A percentile compares a stretch with the other conserved stretches of the same genome.
Evolutionary conservation across 2,797 vertebrate species (phyloP).

Genomic region (Protosalanx chinensis): DNA sequence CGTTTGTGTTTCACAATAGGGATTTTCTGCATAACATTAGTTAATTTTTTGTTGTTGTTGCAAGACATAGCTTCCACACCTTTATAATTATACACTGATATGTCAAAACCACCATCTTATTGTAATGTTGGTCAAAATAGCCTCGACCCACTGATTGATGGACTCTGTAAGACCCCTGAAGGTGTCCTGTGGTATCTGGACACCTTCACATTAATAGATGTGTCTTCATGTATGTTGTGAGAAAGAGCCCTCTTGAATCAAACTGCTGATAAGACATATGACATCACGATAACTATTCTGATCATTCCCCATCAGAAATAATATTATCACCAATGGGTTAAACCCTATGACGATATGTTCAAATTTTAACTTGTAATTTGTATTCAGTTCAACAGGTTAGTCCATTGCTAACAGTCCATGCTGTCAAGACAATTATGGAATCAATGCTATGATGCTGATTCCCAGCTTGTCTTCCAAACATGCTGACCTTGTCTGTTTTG

Average conservation of each 20-base stretch:
- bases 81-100: not conserved
- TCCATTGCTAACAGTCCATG: no score
- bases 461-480: not conserved
- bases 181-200: no score
- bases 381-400: not conserved
- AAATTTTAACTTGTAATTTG: not conserved
- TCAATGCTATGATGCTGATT: not conserved
- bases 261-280: not conserved
- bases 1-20: slow-evolving; percentile 2
- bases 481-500: not conserved
- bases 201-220: no score
- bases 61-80: no score
- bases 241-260: no score
- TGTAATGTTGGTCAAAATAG: no score
- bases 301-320: not conserved
- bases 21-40: not conserved
- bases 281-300: not conserved
- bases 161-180: no score
- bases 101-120: not conserved
- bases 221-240: no score
- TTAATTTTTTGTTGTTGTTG: not conserved
- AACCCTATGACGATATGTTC: not conserved
- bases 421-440: not conserved
- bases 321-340: not conserved
- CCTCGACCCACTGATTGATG: no score